Percentiles rank a stretch among this genome's conserved stretches.
Conservation (phyloP, 2,888 invertebrate species). For the Petrolisthes manimaculis region DNA sequence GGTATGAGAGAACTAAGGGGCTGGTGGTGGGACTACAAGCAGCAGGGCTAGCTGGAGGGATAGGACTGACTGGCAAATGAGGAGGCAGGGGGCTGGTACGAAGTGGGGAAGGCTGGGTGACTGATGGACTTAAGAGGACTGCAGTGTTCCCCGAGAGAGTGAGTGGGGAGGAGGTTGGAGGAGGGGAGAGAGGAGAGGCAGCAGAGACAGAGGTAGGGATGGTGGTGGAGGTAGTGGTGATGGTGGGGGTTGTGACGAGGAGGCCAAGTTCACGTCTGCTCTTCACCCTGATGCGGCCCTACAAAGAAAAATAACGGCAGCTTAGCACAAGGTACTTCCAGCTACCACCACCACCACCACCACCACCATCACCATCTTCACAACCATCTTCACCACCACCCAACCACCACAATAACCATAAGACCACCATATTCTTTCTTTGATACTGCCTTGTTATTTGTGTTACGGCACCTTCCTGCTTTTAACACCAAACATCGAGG, state of each 20-base stretch:
- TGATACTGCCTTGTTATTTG: background rate
- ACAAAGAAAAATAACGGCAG: constrained; percentile 62
- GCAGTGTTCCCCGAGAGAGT: constrained; percentile 10
- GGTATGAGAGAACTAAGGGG: constrained; percentile 37
- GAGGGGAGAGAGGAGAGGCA: constrained; percentile 39
- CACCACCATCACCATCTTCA: background rate
- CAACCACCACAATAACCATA: background rate
- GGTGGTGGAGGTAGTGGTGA: constrained; percentile 36
- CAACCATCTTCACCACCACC: background rate
- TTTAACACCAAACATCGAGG: too few relatives aligned
- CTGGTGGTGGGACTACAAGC: constrained; percentile 30
- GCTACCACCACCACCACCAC: background rate
- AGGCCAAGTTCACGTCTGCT: constrained; percentile 58
- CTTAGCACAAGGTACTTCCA: constrained; percentile 45
- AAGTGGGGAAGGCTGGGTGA: constrained; percentile 45
- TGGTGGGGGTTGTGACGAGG: constrained; percentile 42
- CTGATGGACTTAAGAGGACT: constrained; percentile 25
- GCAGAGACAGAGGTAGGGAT: constrained; percentile 42
- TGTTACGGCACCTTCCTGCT: background rate
- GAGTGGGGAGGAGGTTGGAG: constrained; percentile 35
- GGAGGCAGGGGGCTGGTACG: constrained; percentile 38
- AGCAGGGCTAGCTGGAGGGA: constrained; percentile 40
- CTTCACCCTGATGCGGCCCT: constrained; percentile 64
- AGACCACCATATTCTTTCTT: background rate
- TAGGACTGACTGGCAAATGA: constrained; percentile 18